These are phyloP conservation scores for Protosalanx chinensis DNA, from an alignment of 2,797 vertebrate species.

Conservation along the genomic window DNA sequence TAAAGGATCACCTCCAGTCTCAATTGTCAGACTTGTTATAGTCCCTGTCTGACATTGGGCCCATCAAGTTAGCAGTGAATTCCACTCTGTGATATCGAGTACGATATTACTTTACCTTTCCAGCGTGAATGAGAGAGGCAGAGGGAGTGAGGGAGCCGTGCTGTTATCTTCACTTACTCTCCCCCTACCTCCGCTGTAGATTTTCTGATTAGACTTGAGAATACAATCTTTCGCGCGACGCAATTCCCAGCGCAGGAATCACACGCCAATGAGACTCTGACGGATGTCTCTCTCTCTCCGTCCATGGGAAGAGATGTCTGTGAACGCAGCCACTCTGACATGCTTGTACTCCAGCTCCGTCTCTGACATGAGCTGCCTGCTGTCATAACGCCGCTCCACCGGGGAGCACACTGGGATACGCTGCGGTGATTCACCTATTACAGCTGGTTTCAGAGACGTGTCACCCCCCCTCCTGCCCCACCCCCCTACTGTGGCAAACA, in stretches of 20 bases:
- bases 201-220: constrained; percentile 67
- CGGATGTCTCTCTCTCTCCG: constrained; percentile 73
- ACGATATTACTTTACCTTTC: constrained; percentile 56
- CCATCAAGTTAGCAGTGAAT: constrained; percentile 53
- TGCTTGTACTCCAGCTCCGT: constrained; percentile 63
- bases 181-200: constrained; percentile 31
- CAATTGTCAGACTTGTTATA: constrained; percentile 65
- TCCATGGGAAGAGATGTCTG: constrained; percentile 64
- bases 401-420: constrained; percentile 70
- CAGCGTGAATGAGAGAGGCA: background rate
- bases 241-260: constrained; percentile 68
- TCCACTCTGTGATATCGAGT: constrained; percentile 50
- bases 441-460: constrained; percentile 47
- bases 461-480: constrained; percentile 34
- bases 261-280: constrained; percentile 72
- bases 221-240: constrained; percentile 37
- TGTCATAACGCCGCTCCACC: constrained; percentile 56
- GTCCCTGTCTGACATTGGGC: constrained; percentile 58
- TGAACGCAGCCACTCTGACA: constrained; percentile 72
- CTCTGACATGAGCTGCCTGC: constrained; percentile 73
- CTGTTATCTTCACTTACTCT: constrained; percentile 6
- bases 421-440: constrained; percentile 67
- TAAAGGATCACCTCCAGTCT: constrained; percentile 55
- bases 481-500: constrained; percentile 13
- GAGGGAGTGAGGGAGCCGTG: constrained; percentile 1